Evolutionary conservation across 2,797 vertebrate genomes (phyloP).

Genomic region (Pangasius sanitwongsei): DNA sequence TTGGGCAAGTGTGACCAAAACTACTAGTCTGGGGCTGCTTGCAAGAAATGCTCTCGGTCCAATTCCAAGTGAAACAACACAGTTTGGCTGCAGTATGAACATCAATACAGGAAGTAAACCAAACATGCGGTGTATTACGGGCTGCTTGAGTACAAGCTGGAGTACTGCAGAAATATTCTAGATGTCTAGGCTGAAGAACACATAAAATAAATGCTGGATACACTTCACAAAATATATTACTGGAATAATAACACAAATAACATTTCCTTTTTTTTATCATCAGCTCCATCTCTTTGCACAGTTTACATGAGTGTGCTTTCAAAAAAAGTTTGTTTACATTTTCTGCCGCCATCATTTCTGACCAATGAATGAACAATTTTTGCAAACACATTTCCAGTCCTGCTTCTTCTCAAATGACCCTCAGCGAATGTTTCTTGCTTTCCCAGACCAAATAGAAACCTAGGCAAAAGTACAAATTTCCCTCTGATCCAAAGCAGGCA

Average conservation of each 20-base stretch:
- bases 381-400: slow-evolving; percentile 9
- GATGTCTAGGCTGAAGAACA: neutral
- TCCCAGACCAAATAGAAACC: neutral
- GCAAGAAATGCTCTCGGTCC: neutral
- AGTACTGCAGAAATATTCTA: neutral
- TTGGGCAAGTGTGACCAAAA: neutral
- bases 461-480: neutral
- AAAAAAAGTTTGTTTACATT: slow-evolving; percentile 1
- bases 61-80: neutral
- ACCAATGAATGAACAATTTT: neutral
- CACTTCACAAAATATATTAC: neutral
- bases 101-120: slow-evolving; percentile 14
- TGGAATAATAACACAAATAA: neutral
- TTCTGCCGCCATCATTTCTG: neutral
- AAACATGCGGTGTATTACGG: neutral
- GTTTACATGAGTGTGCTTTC: neutral
- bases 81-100: neutral
- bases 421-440: neutral
- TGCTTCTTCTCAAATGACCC: neutral
- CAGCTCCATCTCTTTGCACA: neutral
- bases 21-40: neutral
- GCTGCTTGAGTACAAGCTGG: no score
- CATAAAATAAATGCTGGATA: neutral
- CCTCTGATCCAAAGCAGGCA: neutral
- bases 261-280: neutral